Base-by-base conservation (phyloP, 2,888 invertebrate species). In the Chrysomela aeneicollis region DNA sequence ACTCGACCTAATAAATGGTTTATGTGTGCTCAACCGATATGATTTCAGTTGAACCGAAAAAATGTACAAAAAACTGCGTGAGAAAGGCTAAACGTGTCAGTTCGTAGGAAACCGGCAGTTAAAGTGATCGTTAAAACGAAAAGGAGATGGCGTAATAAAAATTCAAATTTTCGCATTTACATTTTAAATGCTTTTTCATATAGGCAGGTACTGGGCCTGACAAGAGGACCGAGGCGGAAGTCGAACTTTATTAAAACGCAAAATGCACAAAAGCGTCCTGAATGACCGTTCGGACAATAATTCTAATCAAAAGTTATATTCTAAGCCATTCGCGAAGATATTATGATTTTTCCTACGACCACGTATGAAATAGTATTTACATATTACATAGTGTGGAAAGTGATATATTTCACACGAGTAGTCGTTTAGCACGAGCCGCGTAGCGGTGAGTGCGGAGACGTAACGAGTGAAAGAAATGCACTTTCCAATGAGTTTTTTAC, bases 151-250 rank as follows among this genome's bases (percentile, higher is more conserved):
- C 70, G 76, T 76, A 81, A 81, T 81, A 81, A 81, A 81, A 81
- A 81, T 81, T 81, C 81, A 80, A 81, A 81, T 81, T 80, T 77
- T 70, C 61, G 71, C 72, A 81, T 81, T 81, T 81, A 78, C 81
- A 81, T 81, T 80, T 81, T 81, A 80, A 81, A 80, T 79, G 80
- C 78, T 78, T 80, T 80, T 78, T 78, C 79, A 66, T 66, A 62
- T 55, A 42, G n/a, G 15, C n/a, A 42, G 42, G 42, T 46, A 61
- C 59, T 59, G 62, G 55, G 62, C 37, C 59, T 57, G 61, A 59
- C 61, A 47, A 65, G 54, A 59, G 53, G 46, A 47, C 62, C 66
- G 47, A 59, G 54, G 54, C 61, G 50, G 46, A 59, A 59, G 59
- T 65, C 15, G 42, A 42, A 15, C 42, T 42, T 42, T 42, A 42